Conservation (phyloP, 1,140 invertebrate genomes). For the Choristoneura fumiferana region DNA sequence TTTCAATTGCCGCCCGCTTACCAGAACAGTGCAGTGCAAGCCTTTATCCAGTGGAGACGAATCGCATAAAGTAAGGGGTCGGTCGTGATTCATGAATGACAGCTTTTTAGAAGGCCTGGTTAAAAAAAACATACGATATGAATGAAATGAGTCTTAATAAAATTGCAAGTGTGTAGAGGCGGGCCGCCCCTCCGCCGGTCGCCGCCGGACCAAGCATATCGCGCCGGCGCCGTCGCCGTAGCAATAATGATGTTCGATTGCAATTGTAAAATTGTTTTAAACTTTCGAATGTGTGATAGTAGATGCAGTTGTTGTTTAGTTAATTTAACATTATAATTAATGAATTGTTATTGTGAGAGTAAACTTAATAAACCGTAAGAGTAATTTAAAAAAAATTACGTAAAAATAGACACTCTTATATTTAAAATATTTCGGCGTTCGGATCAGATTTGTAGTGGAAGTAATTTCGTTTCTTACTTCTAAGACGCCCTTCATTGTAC, state of each 20-base stretch:
- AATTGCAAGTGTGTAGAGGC: background rate
- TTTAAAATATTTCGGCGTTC: constrained; percentile 53
- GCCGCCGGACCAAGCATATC: constrained; percentile 47
- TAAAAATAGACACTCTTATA: constrained; percentile 50
- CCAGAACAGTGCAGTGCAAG: too few relatives aligned
- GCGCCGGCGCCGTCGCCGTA: constrained; percentile 67
- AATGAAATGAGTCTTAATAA: constrained; percentile 18
- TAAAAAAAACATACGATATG: too few relatives aligned
- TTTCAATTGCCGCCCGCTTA: too few relatives aligned
- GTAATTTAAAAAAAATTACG: constrained; percentile 51
- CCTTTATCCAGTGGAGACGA: too few relatives aligned
- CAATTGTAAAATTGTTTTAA: constrained; percentile 79
- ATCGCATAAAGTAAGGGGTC: too few relatives aligned
- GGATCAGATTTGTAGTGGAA: constrained; percentile 53
- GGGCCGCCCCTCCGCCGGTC: constrained; percentile 15
- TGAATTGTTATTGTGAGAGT: constrained; percentile 76
- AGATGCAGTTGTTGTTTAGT: constrained; percentile 79
- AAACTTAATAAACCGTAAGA: constrained; percentile 71
- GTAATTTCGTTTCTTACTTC: constrained; percentile 53
- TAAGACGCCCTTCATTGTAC: constrained; percentile 71
- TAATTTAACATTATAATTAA: constrained; percentile 64
- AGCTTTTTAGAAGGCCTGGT: too few relatives aligned
- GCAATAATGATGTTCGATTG: constrained; percentile 77
- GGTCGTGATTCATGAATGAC: too few relatives aligned
- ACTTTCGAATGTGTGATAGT: constrained; percentile 80